Evolutionary conservation across 2,797 vertebrate species (phyloP).

Genomic region (Semaprochilodus insignis): DNA sequence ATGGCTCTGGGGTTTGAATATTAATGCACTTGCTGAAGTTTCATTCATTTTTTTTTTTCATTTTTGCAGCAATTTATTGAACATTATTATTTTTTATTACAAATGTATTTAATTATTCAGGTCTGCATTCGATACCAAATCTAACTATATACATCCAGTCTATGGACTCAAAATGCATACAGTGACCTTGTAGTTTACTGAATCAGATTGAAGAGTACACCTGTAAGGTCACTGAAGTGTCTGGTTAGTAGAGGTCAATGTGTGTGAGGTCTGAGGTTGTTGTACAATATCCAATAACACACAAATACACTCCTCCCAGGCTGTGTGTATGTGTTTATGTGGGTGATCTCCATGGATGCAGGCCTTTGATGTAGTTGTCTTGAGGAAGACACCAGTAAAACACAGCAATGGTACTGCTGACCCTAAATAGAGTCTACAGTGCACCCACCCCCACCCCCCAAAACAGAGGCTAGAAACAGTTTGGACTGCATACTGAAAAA

Average conservation of each 20-base stretch:
- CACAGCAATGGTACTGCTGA: constrained; percentile 29
- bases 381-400: constrained; percentile 47
- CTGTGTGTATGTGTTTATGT: constrained; percentile 42
- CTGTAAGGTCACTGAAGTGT: not conserved
- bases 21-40: too few relatives aligned
- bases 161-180: too few relatives aligned
- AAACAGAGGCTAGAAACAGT: not conserved
- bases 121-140: too few relatives aligned
- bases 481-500: not conserved
- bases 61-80: too few relatives aligned
- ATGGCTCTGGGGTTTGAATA: too few relatives aligned
- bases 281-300: constrained; percentile 22
- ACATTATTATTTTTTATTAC: too few relatives aligned
- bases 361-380: constrained; percentile 52
- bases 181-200: not conserved
- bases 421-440: constrained; percentile 8
- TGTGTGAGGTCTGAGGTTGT: not conserved
- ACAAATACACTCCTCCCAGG: constrained; percentile 30
- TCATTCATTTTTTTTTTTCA: too few relatives aligned
- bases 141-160: too few relatives aligned
- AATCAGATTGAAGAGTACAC: not conserved
- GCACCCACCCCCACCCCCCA: not conserved
- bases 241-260: constrained; percentile 12
- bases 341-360: constrained; percentile 50
- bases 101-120: too few relatives aligned